A percentile compares a stretch with the other conserved stretches of the same genome.
Evolutionary conservation across 2,888 invertebrate genomes (phyloP).

Genomic region (Diachrysia chrysitis): DNA sequence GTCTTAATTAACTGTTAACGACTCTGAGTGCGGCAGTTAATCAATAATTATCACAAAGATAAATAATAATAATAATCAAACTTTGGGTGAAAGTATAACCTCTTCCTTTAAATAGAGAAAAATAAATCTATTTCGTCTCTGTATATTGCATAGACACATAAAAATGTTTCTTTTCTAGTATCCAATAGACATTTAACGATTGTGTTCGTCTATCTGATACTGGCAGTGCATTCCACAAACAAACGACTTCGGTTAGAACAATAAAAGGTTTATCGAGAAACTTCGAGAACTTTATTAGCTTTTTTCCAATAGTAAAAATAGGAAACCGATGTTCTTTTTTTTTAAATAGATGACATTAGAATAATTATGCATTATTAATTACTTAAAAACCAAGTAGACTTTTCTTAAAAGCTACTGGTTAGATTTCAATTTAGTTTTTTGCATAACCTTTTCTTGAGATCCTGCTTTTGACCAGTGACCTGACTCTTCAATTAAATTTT

Average conservation of each 20-base stretch:
- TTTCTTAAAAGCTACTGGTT: too few relatives aligned
- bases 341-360: background rate
- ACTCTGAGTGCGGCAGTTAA: too few relatives aligned
- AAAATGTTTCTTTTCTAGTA: constrained; percentile 1
- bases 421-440: too few relatives aligned
- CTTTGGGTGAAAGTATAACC: background rate
- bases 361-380: too few relatives aligned
- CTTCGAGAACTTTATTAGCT: constrained; percentile 4
- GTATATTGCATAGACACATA: background rate
- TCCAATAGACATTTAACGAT: constrained; percentile 4
- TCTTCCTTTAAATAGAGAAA: background rate
- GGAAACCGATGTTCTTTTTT: background rate
- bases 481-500: too few relatives aligned
- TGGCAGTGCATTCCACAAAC: constrained; percentile 5
- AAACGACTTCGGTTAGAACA: background rate
- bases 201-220: background rate
- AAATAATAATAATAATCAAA: too few relatives aligned
- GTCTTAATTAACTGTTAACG: too few relatives aligned
- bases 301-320: background rate
- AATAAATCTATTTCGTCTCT: background rate
- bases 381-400: too few relatives aligned
- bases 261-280: constrained; percentile 1
- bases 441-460: too few relatives aligned
- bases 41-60: too few relatives aligned
- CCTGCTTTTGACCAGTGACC: too few relatives aligned